Evolutionary conservation across 2,888 invertebrate genomes (phyloP).

Genomic region (Electrophaes corylata): DNA sequence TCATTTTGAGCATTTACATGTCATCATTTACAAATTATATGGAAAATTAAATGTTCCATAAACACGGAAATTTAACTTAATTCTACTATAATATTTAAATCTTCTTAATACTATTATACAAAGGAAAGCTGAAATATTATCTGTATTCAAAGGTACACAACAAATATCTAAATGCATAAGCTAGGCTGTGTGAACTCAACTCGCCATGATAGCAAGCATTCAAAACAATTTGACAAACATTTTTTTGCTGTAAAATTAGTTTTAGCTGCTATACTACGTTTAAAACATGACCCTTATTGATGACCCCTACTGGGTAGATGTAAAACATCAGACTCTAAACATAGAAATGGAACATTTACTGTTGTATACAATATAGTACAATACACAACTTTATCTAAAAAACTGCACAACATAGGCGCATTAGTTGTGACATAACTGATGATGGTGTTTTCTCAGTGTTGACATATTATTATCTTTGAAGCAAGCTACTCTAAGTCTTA

Average conservation of each 20-base stretch:
- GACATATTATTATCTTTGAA: neutral
- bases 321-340: neutral
- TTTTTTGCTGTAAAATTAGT: neutral
- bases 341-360: neutral
- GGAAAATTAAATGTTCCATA: constrained; percentile 68
- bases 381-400: neutral
- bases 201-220: neutral
- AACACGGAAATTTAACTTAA: constrained; percentile 74
- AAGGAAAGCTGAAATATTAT: constrained; percentile 44
- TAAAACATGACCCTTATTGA: neutral
- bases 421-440: neutral
- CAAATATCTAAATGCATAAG: neutral
- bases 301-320: neutral
- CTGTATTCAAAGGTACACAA: constrained; percentile 16
- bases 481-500: neutral
- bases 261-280: neutral
- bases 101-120: constrained; percentile 68
- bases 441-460: neutral
- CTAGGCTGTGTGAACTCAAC: neutral
- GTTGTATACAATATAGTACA: too few relatives aligned
- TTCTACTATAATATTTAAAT: constrained; percentile 79
- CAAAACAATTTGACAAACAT: neutral
- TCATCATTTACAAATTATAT: constrained; percentile 53
- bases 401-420: neutral
- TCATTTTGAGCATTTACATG: constrained; percentile 53